Conservation (phyloP, 2,113 vertebrate species). For the Cichladusa arquata region DNA sequence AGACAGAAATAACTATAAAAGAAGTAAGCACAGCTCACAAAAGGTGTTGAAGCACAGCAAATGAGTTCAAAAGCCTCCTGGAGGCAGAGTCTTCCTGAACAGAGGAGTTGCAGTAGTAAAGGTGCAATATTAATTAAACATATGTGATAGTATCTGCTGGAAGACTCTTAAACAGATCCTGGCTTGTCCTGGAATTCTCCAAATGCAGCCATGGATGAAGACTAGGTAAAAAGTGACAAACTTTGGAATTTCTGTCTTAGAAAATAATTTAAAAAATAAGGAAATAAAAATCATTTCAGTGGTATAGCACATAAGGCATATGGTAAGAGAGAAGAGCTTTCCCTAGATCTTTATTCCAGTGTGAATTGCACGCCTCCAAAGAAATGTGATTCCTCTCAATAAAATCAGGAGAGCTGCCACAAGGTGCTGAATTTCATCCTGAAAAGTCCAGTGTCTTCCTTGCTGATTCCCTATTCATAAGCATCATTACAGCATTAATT, state of each 20-base stretch:
- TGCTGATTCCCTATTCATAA: rapidly evolving
- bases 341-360: neutral
- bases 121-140: neutral
- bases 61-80: neutral
- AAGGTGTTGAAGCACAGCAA: neutral
- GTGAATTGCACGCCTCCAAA: neutral
- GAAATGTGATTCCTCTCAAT: neutral
- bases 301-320: neutral
- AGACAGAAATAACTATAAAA: constrained; percentile 31
- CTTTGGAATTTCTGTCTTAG: neutral
- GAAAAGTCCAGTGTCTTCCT: neutral
- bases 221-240: neutral
- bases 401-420: neutral
- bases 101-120: neutral
- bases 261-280: neutral
- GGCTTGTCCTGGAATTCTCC: neutral
- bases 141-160: neutral
- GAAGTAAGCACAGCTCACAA: neutral
- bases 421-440: neutral
- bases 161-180: neutral
- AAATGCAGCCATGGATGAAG: neutral
- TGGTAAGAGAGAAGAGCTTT: neutral
- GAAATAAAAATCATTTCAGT: neutral
- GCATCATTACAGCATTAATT: neutral
- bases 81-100: neutral